Evolutionary conservation across 2,113 vertebrate species (phyloP), one percentile per base, ranked within the genome.

Genomic region (Psilopogon haemacephalus): DNA sequence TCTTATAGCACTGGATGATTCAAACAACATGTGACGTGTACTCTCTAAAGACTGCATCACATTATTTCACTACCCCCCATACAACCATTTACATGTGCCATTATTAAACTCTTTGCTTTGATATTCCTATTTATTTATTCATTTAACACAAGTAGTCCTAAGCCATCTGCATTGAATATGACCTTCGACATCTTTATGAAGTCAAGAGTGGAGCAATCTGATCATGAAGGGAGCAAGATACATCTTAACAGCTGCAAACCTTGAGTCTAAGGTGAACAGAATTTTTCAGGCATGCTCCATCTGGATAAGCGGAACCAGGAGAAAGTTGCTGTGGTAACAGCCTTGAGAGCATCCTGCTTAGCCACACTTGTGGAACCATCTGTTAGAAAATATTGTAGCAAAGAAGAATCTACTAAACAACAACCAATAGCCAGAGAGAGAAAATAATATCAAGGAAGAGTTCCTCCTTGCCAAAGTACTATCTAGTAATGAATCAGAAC

Each of bases 161-260:
- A 89, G 65, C 48, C 89, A 95, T 86, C 83, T 94, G 91, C 72
- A 71, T 12, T 88, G 85, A 95, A 86, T 88, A 81, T 55, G 84
- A 93, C 42, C 78, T 65, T 69, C 48, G 52, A 79, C 2, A 4
- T 93, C 74, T 87, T 93, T 80, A 85, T 70, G 46, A 89, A 93
- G 88, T 77, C 85, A 81, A 81, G 38, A 86, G 50, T 44, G 50
- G 1, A 64, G 75, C 75, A 77, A 89, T 84, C 38, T 69, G 79
- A 94, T 46, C 80, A 64, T 0, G 5, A 72, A 94, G 76, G 63
- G 85, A 94, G 67, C n/a, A 70, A 88, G 48, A 69, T 74, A 24
- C 68, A 15, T 88, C 84, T 90, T 67, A 95, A 90, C 76, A 95
- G 83, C 87, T 93, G 86, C 78, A 86, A 18, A 72, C 35, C 75